Evolutionary conservation across 1,140 invertebrate genomes (phyloP).

Genomic region (Heterodera schachtii): DNA sequence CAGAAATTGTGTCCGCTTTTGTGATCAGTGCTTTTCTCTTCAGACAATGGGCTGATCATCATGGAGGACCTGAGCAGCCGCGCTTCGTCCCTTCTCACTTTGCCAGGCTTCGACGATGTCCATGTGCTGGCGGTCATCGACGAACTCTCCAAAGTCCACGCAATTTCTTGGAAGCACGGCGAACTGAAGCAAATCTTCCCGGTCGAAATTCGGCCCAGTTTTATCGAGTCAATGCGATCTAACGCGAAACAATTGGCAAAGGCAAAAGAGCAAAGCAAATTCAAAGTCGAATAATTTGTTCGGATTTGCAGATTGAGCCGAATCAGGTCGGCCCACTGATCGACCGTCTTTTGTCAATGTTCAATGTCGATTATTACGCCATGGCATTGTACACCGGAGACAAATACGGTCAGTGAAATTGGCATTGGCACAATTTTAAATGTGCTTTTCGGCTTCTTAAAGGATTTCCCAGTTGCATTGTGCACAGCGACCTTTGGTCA

Average conservation of each 20-base stretch:
- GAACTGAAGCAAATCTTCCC: slow-evolving; percentile 30
- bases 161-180: slow-evolving; percentile 45
- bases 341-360: neutral
- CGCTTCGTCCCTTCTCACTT: slow-evolving; percentile 35
- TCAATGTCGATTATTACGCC: neutral
- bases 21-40: neutral
- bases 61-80: slow-evolving; percentile 49
- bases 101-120: slow-evolving; percentile 47
- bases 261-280: neutral
- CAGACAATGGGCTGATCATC: slow-evolving; percentile 43
- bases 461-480: slow-evolving; percentile 41
- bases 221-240: neutral
- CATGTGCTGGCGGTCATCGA: slow-evolving; percentile 44
- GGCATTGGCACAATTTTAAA: neutral
- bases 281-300: slow-evolving; percentile 3
- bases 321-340: slow-evolving; percentile 9
- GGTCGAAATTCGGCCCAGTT: neutral
- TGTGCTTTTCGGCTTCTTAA: neutral
- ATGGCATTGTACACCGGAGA: slow-evolving; percentile 2
- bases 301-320: slow-evolving; percentile 1
- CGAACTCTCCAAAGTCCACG: slow-evolving; percentile 45
- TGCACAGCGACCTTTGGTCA: slow-evolving; percentile 51
- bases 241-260: slow-evolving; percentile 6
- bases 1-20: too few species aligned
- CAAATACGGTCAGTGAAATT: slow-evolving; percentile 19